Conservation (phyloP, 2,888 invertebrate genomes). For the Drosophila robusta region DNA sequence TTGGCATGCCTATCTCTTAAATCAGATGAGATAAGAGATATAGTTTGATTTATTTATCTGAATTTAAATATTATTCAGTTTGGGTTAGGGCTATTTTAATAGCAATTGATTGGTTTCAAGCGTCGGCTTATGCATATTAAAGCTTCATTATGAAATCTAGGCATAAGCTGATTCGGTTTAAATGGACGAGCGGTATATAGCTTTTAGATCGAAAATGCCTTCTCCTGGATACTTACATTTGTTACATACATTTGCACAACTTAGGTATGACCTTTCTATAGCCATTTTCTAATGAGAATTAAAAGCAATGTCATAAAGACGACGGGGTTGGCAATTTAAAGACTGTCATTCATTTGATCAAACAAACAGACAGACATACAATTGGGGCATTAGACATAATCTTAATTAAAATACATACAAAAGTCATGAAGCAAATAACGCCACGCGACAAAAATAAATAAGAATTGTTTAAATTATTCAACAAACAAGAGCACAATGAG, state of each 20-base stretch:
- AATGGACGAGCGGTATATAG: no score
- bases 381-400: conserved; percentile 51
- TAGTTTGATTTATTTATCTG: no score
- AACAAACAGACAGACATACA: conserved; percentile 13
- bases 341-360: conserved; percentile 12
- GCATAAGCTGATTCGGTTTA: no score
- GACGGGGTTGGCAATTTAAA: conserved; percentile 16
- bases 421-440: conserved; percentile 30
- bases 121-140: no score
- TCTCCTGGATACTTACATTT: no score
- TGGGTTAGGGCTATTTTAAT: no score
- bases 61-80: no score
- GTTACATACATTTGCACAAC: not conserved
- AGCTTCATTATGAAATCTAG: no score
- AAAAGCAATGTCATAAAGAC: conserved; percentile 20
- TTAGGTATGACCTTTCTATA: not conserved
- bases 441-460: conserved; percentile 42
- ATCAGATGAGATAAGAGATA: no score
- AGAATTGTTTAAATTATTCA: conserved; percentile 53
- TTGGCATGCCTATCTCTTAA: no score
- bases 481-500: conserved; percentile 28
- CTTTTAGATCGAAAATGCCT: no score
- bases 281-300: not conserved
- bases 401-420: conserved; percentile 58
- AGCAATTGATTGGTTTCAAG: no score